Evolutionary conservation across 2,113 vertebrate genomes (phyloP).

Genomic region (Siniperca chuatsi): DNA sequence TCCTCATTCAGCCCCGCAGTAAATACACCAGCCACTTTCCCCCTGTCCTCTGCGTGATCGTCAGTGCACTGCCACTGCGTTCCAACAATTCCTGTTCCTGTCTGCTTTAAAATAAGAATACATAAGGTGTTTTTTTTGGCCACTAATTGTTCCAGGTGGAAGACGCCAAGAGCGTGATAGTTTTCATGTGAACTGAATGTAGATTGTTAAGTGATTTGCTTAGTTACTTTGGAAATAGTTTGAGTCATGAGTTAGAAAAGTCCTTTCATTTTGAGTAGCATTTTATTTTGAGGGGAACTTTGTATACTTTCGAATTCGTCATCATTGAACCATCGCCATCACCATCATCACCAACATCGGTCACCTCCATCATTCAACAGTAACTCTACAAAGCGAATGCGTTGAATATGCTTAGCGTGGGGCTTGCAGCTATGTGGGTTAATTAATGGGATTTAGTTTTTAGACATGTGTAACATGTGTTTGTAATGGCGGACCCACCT

Average conservation of each 20-base stretch:
- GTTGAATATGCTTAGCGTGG: neutral
- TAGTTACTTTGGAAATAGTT: neutral
- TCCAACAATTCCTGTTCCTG: neutral
- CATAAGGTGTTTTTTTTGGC: neutral
- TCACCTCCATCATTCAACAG: neutral
- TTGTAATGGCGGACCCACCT: conserved; percentile 19
- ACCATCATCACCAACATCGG: neutral
- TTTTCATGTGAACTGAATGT: neutral
- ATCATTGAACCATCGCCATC: neutral
- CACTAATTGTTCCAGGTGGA: neutral
- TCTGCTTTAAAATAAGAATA: neutral
- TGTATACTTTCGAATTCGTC: neutral
- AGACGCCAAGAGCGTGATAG: neutral
- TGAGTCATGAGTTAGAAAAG: neutral
- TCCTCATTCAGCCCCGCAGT: neutral
- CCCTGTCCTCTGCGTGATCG: neutral
- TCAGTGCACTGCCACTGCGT: neutral
- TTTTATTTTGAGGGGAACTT: conserved; percentile 1
- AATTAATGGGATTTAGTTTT: neutral
- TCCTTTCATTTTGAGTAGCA: neutral
- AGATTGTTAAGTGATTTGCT: neutral
- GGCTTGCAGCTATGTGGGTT: neutral
- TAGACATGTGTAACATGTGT: conserved; percentile 8
- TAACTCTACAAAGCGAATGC: neutral
- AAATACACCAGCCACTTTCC: neutral